Base-by-base conservation (phyloP, 2,888 invertebrate species). In the Neocrepidodera transversa region DNA sequence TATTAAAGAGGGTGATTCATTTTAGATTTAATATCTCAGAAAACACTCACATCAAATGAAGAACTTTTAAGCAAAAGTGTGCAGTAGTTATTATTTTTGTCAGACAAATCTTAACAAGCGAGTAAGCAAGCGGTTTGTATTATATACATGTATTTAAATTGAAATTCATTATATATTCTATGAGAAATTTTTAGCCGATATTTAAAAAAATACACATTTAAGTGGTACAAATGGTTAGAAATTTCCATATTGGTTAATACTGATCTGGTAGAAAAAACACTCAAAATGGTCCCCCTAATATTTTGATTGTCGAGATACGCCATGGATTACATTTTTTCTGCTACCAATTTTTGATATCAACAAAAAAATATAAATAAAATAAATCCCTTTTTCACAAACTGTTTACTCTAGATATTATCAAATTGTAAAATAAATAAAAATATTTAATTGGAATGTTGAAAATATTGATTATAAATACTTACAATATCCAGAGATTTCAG, bases 241-340 rank as follows among this genome's bases (percentile, higher is more conserved):
- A 23, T 23, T 23, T 23, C 6, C 4, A 32, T n/a, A 32, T 13
- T 11, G 32, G 2, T n/a, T 13, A 32, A 32, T 32, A 32, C 32
- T 13, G 32, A 13, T 32, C 13, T 11, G 11, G 32, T 32, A 32
- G 10, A 10, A 28, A 32, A 32, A 32, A 32, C 10, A 32, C 32
- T 11, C 11, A 32, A 32, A 32, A 32, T 32, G 32, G 6, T 18
- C 45, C 45, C 45, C 45, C 17, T 17, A 51, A 28, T 40, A 6
- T 23, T 16, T 40, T 40, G 51, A 40, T 51, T 51, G 51, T 51
- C 50, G 28, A 23, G 40, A 20, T 51, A 40, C 51, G 40, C 51
- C 40, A 40, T 17, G 38, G 50, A 23, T 16, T 48, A 17, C 7
- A 40, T 26, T 20, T 40, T 36, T 40, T 26, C n/a, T 32, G 48